Evolutionary conservation across 2,113 vertebrate species (phyloP), one percentile per base, ranked within the genome.

Genomic region (Rallus limicola): DNA sequence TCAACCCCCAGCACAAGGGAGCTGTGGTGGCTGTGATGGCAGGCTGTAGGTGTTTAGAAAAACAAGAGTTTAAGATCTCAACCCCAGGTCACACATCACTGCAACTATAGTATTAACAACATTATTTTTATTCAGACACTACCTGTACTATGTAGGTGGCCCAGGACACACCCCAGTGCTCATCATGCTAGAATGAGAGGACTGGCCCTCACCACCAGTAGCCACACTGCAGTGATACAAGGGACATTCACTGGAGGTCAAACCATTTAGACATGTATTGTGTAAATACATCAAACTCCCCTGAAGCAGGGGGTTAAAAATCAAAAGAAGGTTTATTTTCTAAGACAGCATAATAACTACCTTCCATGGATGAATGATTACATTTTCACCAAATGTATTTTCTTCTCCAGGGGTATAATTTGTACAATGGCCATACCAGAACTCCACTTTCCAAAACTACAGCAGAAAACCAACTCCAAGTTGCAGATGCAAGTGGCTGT

Each of bases 131-230:
- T 16, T 55, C 28, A 62, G 33, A 29, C 3, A 28, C 36, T 16
- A 77, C 58, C 53, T 36, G n/a, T 11, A 15, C 23, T 28, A 26
- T 1, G 2, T 3, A 7, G 0, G 19, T 4, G 19, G 72, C 31
- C 64, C 48, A 79, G 82, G 42, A 63, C 53, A 85, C 34, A 40
- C 5, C 10, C n/a, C 21, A 9, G 6, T 2, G 0, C 58, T 25
- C 29, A 16, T 38, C 10, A 9, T 10, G 26, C 52, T 28, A 21
- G 52, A 13, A 4, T 8, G 65, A 16, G 23, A 79, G 67, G 48
- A 56, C 25, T 16, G 26, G 12, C 11, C 69, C 0, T 0, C 10
- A 16, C 13, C 29, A 46, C 40, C 11, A 1, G 25, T 5, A 28
- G 1, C 31, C 21, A 24, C 63, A 13, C 2, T 26, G 33, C 88